These are phyloP conservation scores for Calliphora vomitoria DNA, from an alignment of 2,888 invertebrate genomes.

Conservation along the genomic window DNA sequence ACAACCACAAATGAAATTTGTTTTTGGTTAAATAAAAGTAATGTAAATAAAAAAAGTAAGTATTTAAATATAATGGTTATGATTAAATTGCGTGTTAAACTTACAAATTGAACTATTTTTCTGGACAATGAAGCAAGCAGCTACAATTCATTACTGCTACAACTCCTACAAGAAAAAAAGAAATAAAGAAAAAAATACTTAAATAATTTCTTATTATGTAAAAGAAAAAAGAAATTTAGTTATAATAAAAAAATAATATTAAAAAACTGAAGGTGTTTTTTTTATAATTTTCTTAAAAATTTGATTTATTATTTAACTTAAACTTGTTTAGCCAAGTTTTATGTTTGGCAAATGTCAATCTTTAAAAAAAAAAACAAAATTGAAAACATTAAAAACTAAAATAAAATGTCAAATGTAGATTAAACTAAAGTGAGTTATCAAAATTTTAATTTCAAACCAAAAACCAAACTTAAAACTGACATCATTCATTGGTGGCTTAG, in stretches of 20 bases:
- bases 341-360: slow-evolving; percentile 47
- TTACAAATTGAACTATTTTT: slow-evolving; percentile 66
- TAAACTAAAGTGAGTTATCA: slow-evolving; percentile 41
- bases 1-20: neutral
- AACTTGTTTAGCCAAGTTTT: slow-evolving; percentile 46
- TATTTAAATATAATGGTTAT: slow-evolving; percentile 64
- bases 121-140: slow-evolving; percentile 53
- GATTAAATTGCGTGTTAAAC: slow-evolving; percentile 67
- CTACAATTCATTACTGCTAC: slow-evolving; percentile 1
- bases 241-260: neutral
- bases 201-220: slow-evolving; percentile 19
- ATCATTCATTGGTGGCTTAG: neutral
- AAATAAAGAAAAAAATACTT: neutral
- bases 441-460: neutral
- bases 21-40: neutral
- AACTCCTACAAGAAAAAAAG: slow-evolving; percentile 24
- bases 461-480: neutral
- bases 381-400: neutral
- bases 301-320: slow-evolving; percentile 19
- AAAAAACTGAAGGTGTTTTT: slow-evolving; percentile 19
- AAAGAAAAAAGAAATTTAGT: slow-evolving; percentile 3
- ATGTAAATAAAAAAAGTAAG: slow-evolving; percentile 5
- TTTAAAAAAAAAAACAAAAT: slow-evolving; percentile 3
- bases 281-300: slow-evolving; percentile 4
- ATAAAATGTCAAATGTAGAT: slow-evolving; percentile 62